Evolutionary conservation across 2,888 invertebrate species (phyloP).

Genomic region (Aporophyla nigra): DNA sequence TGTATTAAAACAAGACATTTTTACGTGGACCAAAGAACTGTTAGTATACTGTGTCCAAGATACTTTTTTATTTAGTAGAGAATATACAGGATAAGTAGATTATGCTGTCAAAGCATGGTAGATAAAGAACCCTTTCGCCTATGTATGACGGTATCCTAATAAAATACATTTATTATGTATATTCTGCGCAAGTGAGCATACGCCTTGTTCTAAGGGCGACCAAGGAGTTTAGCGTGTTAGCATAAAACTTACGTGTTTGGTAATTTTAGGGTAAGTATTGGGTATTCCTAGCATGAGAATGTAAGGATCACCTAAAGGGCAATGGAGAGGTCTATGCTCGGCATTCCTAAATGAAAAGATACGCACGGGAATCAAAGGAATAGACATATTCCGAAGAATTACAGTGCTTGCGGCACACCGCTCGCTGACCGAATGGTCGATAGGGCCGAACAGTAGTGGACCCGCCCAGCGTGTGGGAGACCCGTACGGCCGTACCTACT

Average conservation of each 20-base stretch:
- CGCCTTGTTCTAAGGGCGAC: neutral
- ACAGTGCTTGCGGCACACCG: neutral
- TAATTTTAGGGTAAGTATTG: neutral
- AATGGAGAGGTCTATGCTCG: neutral
- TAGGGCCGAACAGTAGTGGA: neutral
- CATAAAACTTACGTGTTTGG: slow-evolving; percentile 1
- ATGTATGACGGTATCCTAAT: neutral
- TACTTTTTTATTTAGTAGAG: neutral
- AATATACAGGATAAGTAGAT: neutral
- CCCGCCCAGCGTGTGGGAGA: neutral
- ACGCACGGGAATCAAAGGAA: neutral
- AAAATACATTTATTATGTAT: neutral
- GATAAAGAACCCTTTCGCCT: neutral
- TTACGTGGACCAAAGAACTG: neutral
- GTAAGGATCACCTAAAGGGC: neutral
- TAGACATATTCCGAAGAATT: neutral
- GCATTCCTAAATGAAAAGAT: neutral
- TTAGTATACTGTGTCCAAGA: neutral
- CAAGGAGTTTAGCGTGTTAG: neutral
- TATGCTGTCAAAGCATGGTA: slow-evolving; percentile 1
- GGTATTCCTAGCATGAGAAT: neutral
- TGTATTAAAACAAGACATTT: slow-evolving; percentile 1
- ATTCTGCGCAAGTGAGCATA: neutral
- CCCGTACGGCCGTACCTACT: neutral
- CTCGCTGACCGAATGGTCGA: neutral